Percentiles rank a stretch among this genome's conserved stretches.
phyloP scores from a whole-genome alignment of 64 coral and sea anemone species.

The Actinia tenebrosa region DNA sequence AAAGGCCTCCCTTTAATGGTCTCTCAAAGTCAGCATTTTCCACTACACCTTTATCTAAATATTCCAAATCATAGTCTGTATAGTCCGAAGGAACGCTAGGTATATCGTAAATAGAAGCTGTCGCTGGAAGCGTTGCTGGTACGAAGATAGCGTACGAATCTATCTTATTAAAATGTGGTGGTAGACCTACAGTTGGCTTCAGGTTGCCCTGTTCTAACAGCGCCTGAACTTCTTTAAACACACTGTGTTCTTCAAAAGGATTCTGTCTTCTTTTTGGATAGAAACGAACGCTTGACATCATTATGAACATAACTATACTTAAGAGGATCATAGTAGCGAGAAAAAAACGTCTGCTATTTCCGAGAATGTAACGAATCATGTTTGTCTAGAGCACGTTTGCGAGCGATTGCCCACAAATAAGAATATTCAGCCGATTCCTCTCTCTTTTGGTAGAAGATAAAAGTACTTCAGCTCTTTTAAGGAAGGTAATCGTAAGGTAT shows the following conservation, averaged over 20 bases:
- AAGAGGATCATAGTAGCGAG: background rate
- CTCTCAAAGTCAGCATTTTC: constrained; percentile 2
- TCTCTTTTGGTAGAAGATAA: background rate
- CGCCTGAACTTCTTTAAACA: background rate
- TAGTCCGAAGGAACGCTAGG: constrained; percentile 4
- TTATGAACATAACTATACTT: background rate
- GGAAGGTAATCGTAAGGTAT: too few species aligned
- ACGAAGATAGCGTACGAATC: background rate
- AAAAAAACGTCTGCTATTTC: background rate
- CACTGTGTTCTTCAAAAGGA: background rate
- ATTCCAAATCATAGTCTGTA: background rate
- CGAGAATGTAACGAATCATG: background rate
- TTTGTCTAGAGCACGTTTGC: background rate
- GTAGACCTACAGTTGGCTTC: background rate
- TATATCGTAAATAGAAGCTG: background rate
- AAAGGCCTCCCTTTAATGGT: background rate
- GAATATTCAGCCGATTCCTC: too few species aligned
- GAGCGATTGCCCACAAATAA: too few species aligned
- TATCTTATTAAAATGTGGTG: background rate
- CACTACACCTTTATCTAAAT: constrained; percentile 3
- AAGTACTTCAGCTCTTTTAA: too few species aligned
- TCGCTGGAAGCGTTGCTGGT: background rate
- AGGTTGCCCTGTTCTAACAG: background rate
- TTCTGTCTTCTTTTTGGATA: background rate
- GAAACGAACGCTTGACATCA: background rate